Percentiles rank a stretch among this genome's conserved stretches.
These are phyloP conservation scores for Brachystomella parvula DNA, from an alignment of 1,140 invertebrate genomes.

Conservation along the genomic window DNA sequence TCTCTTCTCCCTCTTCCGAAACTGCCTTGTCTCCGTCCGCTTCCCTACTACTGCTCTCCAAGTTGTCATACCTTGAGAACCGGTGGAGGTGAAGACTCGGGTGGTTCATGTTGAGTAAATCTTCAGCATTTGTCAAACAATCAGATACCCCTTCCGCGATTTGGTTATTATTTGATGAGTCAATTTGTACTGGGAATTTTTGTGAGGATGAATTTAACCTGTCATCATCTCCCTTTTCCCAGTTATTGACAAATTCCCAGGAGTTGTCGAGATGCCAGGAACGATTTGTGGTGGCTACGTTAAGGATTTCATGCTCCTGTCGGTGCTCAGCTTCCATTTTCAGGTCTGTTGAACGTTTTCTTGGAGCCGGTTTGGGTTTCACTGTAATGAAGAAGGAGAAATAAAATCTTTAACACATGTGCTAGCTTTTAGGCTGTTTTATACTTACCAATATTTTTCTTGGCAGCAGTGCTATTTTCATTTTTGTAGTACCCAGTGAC, in stretches of 20 bases:
- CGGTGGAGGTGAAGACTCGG: conserved; percentile 21
- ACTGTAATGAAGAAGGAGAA: neutral
- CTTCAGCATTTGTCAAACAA: neutral
- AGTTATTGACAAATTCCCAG: conserved; percentile 36
- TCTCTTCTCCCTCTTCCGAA: conserved; percentile 21
- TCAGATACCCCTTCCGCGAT: neutral
- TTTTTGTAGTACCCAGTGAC: conserved; percentile 3
- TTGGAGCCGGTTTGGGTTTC: conserved; percentile 23
- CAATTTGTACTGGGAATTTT: conserved; percentile 16
- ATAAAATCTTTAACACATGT: neutral
- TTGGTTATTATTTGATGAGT: conserved; percentile 13
- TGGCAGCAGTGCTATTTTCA: neutral
- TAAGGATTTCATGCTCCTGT: conserved; percentile 22
- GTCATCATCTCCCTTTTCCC: conserved; percentile 24
- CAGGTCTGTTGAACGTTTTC: conserved; percentile 12
- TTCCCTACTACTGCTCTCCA: conserved; percentile 26
- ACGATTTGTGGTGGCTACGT: conserved; percentile 30
- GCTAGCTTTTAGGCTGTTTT: neutral
- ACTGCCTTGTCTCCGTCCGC: conserved; percentile 19
- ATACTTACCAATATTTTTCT: conserved; percentile 4
- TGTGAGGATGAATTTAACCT: neutral
- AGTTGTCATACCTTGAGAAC: conserved; percentile 38
- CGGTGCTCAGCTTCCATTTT: conserved; percentile 18
- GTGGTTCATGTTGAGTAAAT: neutral
- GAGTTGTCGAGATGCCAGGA: conserved; percentile 34